Conservation (phyloP, 2,113 vertebrate genomes). For the Rhinoderma darwinii region DNA sequence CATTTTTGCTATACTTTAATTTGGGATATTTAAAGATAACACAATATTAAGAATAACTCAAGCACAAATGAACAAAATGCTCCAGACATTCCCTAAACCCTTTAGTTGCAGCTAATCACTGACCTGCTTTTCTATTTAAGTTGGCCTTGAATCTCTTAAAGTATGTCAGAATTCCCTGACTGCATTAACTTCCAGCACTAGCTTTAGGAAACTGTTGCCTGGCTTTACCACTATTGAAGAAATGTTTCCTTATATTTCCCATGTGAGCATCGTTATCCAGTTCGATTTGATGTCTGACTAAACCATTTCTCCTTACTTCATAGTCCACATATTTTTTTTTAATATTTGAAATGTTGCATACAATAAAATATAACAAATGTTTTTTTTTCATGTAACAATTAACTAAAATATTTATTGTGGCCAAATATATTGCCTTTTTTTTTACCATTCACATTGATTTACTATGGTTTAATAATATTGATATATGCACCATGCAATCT, state of each 20-base stretch:
- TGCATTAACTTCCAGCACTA: conserved; percentile 37
- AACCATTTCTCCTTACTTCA: neutral
- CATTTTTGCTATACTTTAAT: neutral
- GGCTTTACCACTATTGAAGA: conserved; percentile 11
- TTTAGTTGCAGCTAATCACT: conserved; percentile 14
- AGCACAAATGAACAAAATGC: neutral
- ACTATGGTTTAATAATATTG: neutral
- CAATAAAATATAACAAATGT: neutral
- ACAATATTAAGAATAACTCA: neutral
- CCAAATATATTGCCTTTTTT: too few species aligned
- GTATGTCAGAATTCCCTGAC: conserved; percentile 23
- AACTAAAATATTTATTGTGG: too few species aligned
- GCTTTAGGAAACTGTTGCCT: conserved; percentile 37
- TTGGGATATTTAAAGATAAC: neutral
- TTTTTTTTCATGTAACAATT: too few species aligned
- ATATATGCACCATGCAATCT: neutral
- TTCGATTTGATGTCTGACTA: neutral
- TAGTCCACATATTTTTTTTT: neutral
- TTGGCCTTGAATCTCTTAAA: neutral
- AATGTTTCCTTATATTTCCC: conserved; percentile 33
- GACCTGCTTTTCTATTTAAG: conserved; percentile 16
- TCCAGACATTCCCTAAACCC: neutral
- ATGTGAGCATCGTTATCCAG: neutral
- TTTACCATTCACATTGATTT: neutral
- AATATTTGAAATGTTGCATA: neutral